Conservation (phyloP, 2,888 invertebrate genomes). For the Creontiades dilutus region DNA sequence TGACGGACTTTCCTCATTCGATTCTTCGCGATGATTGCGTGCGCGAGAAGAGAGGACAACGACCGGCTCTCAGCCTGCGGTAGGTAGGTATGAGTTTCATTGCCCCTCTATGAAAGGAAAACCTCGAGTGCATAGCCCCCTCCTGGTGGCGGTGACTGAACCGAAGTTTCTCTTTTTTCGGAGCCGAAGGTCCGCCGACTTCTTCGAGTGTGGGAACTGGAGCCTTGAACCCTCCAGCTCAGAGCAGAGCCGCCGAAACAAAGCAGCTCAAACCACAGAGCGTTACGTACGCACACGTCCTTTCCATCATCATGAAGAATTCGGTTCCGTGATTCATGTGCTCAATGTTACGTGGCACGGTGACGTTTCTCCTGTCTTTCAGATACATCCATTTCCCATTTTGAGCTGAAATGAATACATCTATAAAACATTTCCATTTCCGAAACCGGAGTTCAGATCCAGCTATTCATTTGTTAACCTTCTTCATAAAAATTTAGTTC, state of each 20-base stretch:
- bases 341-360: no score
- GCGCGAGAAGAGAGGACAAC: neutral
- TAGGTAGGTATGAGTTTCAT: conserved; percentile 36
- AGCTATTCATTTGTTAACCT: no score
- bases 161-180: conserved; percentile 34
- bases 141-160: conserved; percentile 8
- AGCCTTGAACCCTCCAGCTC: neutral
- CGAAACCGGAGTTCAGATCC: no score
- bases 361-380: no score
- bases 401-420: no score
- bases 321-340: no score
- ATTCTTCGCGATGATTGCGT: conserved; percentile 15
- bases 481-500: no score
- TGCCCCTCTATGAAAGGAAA: conserved; percentile 23
- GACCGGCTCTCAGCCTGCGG: neutral
- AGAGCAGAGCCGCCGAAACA: neutral
- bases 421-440: no score
- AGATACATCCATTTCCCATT: no score
- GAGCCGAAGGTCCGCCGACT: conserved; percentile 2
- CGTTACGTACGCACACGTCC: no score
- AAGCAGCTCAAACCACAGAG: neutral
- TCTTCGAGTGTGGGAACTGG: conserved; percentile 8
- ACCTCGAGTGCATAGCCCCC: conserved; percentile 8
- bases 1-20: neutral
- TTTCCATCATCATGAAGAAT: no score